These are phyloP conservation scores for Athrips mouffetella DNA, from an alignment of 2,888 invertebrate species.

Conservation along the genomic window DNA sequence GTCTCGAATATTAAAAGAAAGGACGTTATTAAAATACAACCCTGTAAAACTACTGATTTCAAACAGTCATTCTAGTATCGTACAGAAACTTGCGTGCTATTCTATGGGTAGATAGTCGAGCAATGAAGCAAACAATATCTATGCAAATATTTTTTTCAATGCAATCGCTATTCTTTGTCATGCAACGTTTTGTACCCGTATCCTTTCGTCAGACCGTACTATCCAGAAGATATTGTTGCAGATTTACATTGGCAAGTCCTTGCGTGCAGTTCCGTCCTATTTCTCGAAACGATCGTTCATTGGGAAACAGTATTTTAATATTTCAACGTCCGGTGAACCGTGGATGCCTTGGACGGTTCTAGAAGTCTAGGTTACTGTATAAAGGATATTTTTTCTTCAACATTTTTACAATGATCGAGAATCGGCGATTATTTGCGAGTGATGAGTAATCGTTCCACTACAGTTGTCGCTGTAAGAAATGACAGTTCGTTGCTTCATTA, in stretches of 20 bases:
- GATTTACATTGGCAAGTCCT: neutral
- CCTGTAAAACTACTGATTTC: too few relatives aligned
- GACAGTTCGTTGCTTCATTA: neutral
- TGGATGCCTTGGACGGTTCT: constrained; percentile 3
- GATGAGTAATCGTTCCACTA: neutral
- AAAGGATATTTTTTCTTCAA: neutral
- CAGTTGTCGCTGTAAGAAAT: neutral
- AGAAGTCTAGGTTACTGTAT: constrained; percentile 10
- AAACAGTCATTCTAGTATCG: too few relatives aligned
- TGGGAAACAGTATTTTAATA: neutral
- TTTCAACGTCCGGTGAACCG: constrained; percentile 3
- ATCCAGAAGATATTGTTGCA: constrained; percentile 1
- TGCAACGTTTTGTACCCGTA: too few relatives aligned
- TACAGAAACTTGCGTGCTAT: too few relatives aligned
- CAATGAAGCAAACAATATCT: too few relatives aligned
- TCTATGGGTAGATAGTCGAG: too few relatives aligned
- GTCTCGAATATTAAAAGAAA: too few relatives aligned
- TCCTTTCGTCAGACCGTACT: too few relatives aligned
- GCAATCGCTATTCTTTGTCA: neutral
- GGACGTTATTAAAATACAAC: too few relatives aligned
- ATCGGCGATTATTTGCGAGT: neutral
- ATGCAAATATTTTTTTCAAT: neutral
- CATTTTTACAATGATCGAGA: neutral
- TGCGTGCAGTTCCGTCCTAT: constrained; percentile 8
- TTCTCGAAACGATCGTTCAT: neutral